phyloP scores from a whole-genome alignment of 2,888 invertebrate species.

The Alcis repandata region DNA sequence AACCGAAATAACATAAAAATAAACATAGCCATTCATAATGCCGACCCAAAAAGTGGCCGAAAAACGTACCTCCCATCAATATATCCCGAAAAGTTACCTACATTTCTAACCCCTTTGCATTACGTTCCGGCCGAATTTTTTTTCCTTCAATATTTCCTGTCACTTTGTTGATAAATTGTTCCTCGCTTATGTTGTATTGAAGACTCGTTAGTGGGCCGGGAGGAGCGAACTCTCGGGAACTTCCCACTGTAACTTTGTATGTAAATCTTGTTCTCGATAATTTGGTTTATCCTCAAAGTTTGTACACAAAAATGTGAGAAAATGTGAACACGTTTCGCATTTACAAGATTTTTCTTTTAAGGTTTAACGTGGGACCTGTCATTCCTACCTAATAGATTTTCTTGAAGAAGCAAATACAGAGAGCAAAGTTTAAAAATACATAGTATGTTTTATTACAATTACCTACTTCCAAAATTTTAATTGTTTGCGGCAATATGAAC shows the following conservation, averaged over 20 bases:
- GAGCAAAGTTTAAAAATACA: neutral
- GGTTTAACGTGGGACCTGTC: neutral
- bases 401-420: neutral
- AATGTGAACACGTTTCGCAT: slow-evolving; percentile 19
- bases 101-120: slow-evolving; percentile 32
- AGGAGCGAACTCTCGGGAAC: slow-evolving; percentile 44
- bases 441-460: no score
- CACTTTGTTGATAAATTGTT: slow-evolving; percentile 57
- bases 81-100: slow-evolving; percentile 33
- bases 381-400: neutral
- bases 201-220: slow-evolving; percentile 52
- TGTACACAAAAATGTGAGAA: slow-evolving; percentile 29
- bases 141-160: slow-evolving; percentile 39
- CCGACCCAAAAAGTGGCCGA: slow-evolving; percentile 4
- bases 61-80: slow-evolving; percentile 26
- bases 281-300: slow-evolving; percentile 37
- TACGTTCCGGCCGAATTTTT: slow-evolving; percentile 22
- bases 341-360: slow-evolving; percentile 24
- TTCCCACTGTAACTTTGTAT: slow-evolving; percentile 39
- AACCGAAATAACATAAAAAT: neutral
- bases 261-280: slow-evolving; percentile 39
- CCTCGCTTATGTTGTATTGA: slow-evolving; percentile 53
- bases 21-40: neutral
- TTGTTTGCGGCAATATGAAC: no score
- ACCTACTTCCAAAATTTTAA: no score